Percentiles rank a stretch among this genome's conserved stretches.
Evolutionary conservation across 2,888 invertebrate species (phyloP).

Genomic region (Escarpia spicata): DNA sequence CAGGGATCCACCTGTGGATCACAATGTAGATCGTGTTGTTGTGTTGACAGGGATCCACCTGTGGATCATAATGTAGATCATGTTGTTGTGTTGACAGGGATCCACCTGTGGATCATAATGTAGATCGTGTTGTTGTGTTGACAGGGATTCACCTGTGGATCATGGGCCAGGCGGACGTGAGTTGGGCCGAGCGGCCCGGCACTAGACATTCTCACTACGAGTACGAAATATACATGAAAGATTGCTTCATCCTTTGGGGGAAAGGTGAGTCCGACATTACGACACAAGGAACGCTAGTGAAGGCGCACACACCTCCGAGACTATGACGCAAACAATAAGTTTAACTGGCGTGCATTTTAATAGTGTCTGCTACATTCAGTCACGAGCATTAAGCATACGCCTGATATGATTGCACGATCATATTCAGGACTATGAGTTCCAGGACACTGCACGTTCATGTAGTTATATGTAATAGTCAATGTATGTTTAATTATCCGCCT

Average conservation of each 20-base stretch:
- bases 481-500: too few relatives aligned
- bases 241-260: conserved; percentile 43
- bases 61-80: neutral
- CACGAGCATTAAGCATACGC: too few relatives aligned
- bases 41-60: conserved; percentile 21
- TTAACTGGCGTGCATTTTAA: too few relatives aligned
- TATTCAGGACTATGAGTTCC: too few relatives aligned
- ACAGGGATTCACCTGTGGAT: conserved; percentile 40
- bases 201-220: conserved; percentile 33
- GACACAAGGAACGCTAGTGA: neutral
- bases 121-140: neutral
- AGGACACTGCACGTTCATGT: too few relatives aligned
- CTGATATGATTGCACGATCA: too few relatives aligned
- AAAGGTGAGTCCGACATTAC: conserved; percentile 34
- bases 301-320: neutral
- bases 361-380: too few relatives aligned
- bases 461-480: too few relatives aligned
- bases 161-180: conserved; percentile 39
- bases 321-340: too few relatives aligned
- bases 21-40: too few relatives aligned
- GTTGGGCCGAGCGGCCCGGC: conserved; percentile 37
- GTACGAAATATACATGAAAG: conserved; percentile 43
- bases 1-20: conserved; percentile 39
- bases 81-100: too few relatives aligned
- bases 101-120: conserved; percentile 29